Evolutionary conservation across 2,113 vertebrate genomes (phyloP).

Genomic region (Sphyrna mokarran): DNA sequence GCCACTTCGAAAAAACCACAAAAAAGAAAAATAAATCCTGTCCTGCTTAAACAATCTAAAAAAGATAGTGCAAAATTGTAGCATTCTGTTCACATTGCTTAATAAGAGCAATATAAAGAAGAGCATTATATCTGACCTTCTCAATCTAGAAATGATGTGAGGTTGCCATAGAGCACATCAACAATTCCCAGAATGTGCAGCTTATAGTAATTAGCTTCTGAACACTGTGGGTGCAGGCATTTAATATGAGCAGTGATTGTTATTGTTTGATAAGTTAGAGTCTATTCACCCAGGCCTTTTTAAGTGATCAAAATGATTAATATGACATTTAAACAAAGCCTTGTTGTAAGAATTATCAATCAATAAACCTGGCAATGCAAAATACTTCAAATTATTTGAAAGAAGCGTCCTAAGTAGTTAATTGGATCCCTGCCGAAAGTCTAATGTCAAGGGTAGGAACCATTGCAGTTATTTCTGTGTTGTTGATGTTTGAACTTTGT

Average conservation of each 20-base stretch:
- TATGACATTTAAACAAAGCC: background rate
- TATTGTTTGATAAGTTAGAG: background rate
- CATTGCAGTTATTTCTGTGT: background rate
- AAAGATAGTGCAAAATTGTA: background rate
- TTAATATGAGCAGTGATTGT: background rate
- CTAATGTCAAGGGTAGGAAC: background rate
- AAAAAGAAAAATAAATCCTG: background rate
- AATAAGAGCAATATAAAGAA: background rate
- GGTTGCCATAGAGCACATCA: background rate
- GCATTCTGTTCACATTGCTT: background rate
- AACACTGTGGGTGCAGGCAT: background rate
- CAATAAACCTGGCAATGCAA: background rate
- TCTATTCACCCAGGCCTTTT: background rate
- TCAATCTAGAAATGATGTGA: background rate
- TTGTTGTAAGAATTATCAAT: background rate
- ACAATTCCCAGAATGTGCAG: background rate
- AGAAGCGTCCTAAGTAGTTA: background rate
- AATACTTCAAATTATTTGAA: background rate
- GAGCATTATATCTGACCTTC: background rate
- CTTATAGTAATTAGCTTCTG: background rate
- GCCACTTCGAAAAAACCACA: background rate
- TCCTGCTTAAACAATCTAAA: background rate
- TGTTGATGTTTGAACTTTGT: background rate
- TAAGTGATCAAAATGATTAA: conserved; percentile 7
- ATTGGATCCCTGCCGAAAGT: background rate